Conservation (phyloP, 2,797 vertebrate species). For the Tamandua tetradactyla region DNA sequence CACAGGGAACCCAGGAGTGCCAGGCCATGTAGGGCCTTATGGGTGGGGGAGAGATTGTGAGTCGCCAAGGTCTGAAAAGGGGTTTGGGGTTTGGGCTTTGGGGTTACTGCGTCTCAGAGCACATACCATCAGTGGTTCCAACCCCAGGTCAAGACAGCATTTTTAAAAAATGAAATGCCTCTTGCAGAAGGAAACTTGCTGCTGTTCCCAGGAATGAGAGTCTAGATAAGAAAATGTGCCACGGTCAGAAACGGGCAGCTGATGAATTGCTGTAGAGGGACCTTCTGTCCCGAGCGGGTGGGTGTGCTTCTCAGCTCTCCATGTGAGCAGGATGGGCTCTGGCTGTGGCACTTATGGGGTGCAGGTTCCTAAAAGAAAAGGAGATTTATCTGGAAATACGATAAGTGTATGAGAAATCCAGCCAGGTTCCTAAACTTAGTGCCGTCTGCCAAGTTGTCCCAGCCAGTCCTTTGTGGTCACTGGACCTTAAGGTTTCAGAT, state of each 20-base stretch:
- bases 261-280: background rate
- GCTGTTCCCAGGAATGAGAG: no score
- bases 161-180: no score
- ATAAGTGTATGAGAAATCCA: background rate
- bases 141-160: background rate
- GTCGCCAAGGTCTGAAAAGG: background rate
- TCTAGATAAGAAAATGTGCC: background rate
- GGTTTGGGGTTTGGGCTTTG: background rate
- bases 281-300: no score
- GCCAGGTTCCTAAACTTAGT: background rate
- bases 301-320: background rate
- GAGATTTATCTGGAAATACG: background rate
- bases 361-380: no score
- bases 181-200: background rate
- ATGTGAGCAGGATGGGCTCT: background rate
- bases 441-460: background rate
- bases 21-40: accelerated
- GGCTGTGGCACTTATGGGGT: background rate
- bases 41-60: background rate
- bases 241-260: background rate
- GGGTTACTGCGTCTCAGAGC: no score
- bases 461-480: accelerated
- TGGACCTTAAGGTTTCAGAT: background rate
- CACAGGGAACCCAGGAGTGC: background rate
- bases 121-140: background rate